Base-by-base conservation (phyloP, 2,888 invertebrate species). In the Drosophila acutilabella region DNA sequence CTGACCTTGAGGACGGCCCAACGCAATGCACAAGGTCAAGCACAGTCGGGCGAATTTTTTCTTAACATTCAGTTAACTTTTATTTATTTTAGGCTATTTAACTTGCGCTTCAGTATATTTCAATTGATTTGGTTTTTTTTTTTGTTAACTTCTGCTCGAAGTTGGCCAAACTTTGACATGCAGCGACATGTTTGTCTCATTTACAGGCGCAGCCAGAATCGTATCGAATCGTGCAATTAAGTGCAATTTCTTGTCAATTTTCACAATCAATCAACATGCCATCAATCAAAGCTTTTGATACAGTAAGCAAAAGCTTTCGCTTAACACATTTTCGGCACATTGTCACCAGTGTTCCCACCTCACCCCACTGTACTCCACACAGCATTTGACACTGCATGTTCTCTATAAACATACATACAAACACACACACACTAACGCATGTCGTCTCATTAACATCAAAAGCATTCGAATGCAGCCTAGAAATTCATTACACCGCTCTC, bases 371-470 rank as follows among this genome's bases (percentile, higher is more conserved):
- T 30, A 30, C 7, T 8, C 30, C 1, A 16, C 36, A 16, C n/a
- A 13, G 6, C 41, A 33, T 11, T 33, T 16, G 33, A 40, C 41
- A 18, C 10, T 30, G 33, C 40, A 50, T 44, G 50, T 36, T 41
- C 51, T 50, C 14, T 11, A 5, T n/a, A 6, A 6, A 16, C 30
- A 54, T 10, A 42, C 30, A 30, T 7, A 36, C 42, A 23, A 1
- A 13, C 13, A 20, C 6, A 20, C 7, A 41, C 8, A 33, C 6
- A 26, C 23, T 10, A 16, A 45, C 53, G 53, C 42, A 38, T 70
- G 64, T 71, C 59, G 71, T 66, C 66, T 74, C 76, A 76, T 74
- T 74, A 74, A 65, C 76, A 71, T 74, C 53, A 71, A 71, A 61
- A 54, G 45, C 76, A 65, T 77, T 72, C 62, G 26, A 44, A 48